These are phyloP conservation scores for Syngnathus typhle DNA, from an alignment of 2,113 vertebrate genomes.

Conservation along the genomic window DNA sequence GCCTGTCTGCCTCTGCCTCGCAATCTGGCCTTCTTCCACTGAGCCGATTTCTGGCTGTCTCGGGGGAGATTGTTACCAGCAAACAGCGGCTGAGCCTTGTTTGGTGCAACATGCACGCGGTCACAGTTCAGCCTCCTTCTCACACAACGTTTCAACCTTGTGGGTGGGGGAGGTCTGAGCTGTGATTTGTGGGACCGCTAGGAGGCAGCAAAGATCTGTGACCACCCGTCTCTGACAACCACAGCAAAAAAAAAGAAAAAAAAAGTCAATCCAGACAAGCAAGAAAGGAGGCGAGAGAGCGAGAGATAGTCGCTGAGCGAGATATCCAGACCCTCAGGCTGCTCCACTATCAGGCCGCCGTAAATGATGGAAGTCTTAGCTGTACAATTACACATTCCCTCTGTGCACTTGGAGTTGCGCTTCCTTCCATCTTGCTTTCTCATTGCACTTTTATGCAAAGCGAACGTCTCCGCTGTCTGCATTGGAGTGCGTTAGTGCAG, in stretches of 20 bases:
- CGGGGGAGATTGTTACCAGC: slow-evolving; percentile 58
- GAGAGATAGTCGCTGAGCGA: slow-evolving; percentile 18
- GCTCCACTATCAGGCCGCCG: slow-evolving; percentile 42
- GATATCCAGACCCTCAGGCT: slow-evolving; percentile 45
- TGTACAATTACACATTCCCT: slow-evolving; percentile 16
- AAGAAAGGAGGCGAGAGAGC: slow-evolving; percentile 3
- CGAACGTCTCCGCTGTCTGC: not conserved
- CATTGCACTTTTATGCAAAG: slow-evolving; percentile 25
- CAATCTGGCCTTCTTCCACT: slow-evolving; percentile 13
- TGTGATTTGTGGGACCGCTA: slow-evolving; percentile 14
- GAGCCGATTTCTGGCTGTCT: slow-evolving; percentile 27
- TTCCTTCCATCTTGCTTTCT: not conserved
- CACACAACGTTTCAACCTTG: slow-evolving; percentile 44
- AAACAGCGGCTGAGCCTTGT: slow-evolving; percentile 57
- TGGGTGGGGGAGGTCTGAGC: not conserved
- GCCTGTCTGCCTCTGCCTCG: slow-evolving; percentile 22
- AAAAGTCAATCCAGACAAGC: slow-evolving; percentile 22
- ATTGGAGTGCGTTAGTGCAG: slow-evolving; percentile 1
- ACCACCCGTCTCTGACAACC: not conserved
- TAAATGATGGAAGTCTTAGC: slow-evolving; percentile 38
- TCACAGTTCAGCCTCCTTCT: slow-evolving; percentile 5
- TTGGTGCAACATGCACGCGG: slow-evolving; percentile 9
- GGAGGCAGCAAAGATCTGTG: slow-evolving; percentile 61
- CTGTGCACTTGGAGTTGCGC: slow-evolving; percentile 10
- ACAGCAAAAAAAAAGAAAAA: slow-evolving; percentile 22